These are phyloP conservation scores for Myripristis murdjan DNA, from an alignment of 2,797 vertebrate genomes.

Conservation along the genomic window DNA sequence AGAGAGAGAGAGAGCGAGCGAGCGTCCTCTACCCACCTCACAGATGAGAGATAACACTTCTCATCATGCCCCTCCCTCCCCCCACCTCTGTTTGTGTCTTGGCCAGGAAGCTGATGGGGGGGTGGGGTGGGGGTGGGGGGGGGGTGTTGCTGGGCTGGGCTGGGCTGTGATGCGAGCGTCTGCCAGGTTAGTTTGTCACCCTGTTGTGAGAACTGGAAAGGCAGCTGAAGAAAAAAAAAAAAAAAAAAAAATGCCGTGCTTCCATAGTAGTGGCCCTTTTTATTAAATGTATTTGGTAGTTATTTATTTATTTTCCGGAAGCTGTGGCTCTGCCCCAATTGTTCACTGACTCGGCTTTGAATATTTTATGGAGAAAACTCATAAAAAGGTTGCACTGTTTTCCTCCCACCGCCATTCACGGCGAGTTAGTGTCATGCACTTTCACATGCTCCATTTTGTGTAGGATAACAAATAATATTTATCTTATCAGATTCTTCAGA, in stretches of 20 bases:
- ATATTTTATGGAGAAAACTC: conserved; percentile 77
- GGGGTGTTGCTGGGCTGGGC: no score
- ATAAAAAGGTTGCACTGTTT: conserved; percentile 67
- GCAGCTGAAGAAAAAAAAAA: no score
- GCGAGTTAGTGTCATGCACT: not conserved
- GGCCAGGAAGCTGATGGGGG: not conserved
- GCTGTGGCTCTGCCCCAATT: conserved; percentile 71
- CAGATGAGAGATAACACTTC: conserved; percentile 24
- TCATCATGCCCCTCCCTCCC: conserved; percentile 40
- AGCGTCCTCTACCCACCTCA: conserved; percentile 6
- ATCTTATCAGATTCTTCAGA: no score
- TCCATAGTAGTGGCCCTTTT: conserved; percentile 9
- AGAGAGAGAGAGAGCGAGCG: conserved; percentile 7
- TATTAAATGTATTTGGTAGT: conserved; percentile 49
- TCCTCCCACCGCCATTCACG: conserved; percentile 39
- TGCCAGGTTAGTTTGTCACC: conserved; percentile 41
- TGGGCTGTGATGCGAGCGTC: conserved; percentile 37
- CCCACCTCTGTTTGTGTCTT: conserved; percentile 43
- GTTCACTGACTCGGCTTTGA: conserved; percentile 73
- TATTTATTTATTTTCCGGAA: conserved; percentile 75
- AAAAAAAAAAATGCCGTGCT: conserved; percentile 18
- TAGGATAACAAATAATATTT: conserved; percentile 21
- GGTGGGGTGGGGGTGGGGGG: conserved; percentile 31
- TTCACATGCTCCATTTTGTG: not conserved
- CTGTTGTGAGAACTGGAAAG: conserved; percentile 37